A percentile compares a stretch with the other conserved stretches of the same genome.
phyloP scores from a whole-genome alignment of 2,797 vertebrate genomes.

The Tarsius wallacei region DNA sequence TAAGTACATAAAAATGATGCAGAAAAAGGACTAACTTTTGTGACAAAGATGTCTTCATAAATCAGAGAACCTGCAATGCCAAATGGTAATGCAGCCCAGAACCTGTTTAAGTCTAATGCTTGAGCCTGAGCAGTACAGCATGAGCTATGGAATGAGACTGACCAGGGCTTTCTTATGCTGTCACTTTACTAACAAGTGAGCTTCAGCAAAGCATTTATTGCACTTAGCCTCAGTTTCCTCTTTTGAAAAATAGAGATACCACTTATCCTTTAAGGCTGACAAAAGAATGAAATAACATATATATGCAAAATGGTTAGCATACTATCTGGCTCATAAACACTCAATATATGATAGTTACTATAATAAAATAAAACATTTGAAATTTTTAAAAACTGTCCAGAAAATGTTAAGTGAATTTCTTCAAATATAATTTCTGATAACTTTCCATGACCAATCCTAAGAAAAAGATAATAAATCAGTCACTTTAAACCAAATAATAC shows the following conservation, averaged over 20 bases:
- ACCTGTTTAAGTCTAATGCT: not conserved
- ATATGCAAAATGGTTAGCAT: constrained; percentile 40
- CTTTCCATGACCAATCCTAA: not conserved
- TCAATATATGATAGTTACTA: not conserved
- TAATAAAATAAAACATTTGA: constrained; percentile 15
- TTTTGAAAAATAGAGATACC: constrained; percentile 13
- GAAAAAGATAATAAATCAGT: not conserved
- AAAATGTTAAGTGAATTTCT: constrained; percentile 20
- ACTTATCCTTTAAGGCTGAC: not conserved
- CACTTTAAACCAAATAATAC: constrained; percentile 23
- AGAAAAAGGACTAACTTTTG: not conserved
- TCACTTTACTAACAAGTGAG: not conserved
- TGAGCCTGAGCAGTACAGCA: not conserved
- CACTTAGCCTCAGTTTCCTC: not conserved
- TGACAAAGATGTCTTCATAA: constrained; percentile 1
- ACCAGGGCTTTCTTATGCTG: not conserved
- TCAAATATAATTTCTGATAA: constrained; percentile 46
- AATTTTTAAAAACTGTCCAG: not conserved
- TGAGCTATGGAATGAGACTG: not conserved
- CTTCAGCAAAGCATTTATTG: not conserved
- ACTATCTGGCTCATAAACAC: not conserved
- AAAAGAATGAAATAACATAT: not conserved
- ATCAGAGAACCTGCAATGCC: constrained; percentile 8
- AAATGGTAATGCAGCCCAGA: not conserved
- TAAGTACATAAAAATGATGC: constrained; percentile 10